phyloP scores from a whole-genome alignment of 2,888 invertebrate species.

The Amphiduros pacificus region DNA sequence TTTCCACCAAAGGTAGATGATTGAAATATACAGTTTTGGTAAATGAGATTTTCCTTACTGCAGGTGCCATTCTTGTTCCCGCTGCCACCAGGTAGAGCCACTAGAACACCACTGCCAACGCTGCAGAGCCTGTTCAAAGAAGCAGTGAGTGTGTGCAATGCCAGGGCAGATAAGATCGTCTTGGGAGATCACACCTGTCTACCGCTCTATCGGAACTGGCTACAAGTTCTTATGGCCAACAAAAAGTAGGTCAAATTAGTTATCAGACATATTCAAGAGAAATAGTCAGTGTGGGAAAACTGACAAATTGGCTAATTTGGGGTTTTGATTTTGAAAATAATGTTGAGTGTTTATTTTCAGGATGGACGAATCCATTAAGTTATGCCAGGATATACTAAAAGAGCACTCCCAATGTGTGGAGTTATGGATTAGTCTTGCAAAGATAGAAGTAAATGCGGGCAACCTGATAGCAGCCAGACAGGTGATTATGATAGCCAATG shows the following conservation, averaged over 20 bases:
- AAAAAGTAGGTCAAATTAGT: conserved; percentile 6
- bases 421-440: background rate
- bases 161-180: no score
- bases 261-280: no score
- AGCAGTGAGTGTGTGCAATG: conserved; percentile 26
- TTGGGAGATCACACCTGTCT: no score
- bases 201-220: conserved; percentile 8
- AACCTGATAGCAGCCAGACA: no score
- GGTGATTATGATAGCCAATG: no score
- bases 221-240: background rate
- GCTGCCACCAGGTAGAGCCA: conserved; percentile 26
- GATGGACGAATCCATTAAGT: background rate
- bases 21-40: background rate
- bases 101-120: conserved; percentile 17
- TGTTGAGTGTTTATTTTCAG: no score
- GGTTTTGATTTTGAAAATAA: no score
- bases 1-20: no score
- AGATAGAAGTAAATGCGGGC: no score
- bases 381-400: background rate
- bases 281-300: no score
- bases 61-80: conserved; percentile 33
- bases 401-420: background rate
- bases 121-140: conserved; percentile 32
- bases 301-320: no score
- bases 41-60: conserved; percentile 4